phyloP scores from a whole-genome alignment of 2,797 vertebrate genomes.

The Helarctos malayanus region DNA sequence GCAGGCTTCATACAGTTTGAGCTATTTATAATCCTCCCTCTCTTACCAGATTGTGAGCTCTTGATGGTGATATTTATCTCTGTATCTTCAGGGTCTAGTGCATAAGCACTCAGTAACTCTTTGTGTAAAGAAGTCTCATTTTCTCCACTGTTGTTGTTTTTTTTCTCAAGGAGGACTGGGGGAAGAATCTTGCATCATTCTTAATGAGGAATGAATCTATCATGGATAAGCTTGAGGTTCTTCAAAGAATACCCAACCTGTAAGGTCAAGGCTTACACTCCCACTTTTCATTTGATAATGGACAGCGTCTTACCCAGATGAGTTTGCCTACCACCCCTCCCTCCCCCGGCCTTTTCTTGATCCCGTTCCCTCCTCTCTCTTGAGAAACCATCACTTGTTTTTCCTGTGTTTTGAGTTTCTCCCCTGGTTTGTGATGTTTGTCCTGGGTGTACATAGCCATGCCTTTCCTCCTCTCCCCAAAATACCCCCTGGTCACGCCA shows the following conservation, averaged over 20 bases:
- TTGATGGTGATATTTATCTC: background rate
- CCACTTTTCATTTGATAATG: background rate
- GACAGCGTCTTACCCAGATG: background rate
- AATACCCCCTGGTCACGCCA: fast-evolving
- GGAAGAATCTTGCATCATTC: background rate
- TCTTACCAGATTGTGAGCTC: background rate
- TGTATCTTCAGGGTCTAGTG: background rate
- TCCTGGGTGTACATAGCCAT: background rate
- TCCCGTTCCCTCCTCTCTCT: background rate
- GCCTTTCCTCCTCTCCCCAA: background rate
- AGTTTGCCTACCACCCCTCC: background rate
- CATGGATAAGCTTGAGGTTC: background rate
- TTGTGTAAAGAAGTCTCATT: background rate
- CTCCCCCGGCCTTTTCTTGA: background rate
- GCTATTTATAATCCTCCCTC: background rate
- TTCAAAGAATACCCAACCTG: background rate
- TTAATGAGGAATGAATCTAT: background rate
- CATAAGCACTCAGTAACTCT: background rate
- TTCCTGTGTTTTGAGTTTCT: background rate
- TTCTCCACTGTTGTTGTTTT: background rate
- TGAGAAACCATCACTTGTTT: background rate
- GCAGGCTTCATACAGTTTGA: background rate
- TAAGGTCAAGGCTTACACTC: background rate
- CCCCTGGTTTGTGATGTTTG: background rate
- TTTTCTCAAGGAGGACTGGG: background rate